Evolutionary conservation across 2,113 vertebrate genomes (phyloP), one percentile per base, ranked within the genome.

Genomic region (Otolemur garnettii): DNA sequence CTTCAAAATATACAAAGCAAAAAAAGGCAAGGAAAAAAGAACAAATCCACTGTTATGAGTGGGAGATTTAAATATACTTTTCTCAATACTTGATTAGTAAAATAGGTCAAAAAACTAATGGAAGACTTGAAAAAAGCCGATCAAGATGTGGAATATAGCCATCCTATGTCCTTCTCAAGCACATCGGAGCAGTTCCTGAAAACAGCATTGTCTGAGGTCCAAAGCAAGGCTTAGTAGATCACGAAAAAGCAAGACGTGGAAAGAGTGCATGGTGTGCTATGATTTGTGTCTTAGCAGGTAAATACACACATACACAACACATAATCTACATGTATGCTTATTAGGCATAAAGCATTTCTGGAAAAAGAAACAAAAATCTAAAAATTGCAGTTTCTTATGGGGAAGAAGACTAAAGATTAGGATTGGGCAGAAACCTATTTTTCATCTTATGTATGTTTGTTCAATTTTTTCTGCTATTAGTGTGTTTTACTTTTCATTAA

Each of bases 401-500:
- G 42, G 38, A 57, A 93, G 45, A 91, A 21, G 38, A 62, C 15
- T 72, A 38, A 21, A 4, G 21, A 3, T 88, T 91, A 88, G 13
- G 53, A 42, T 15, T 80, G 9, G 64, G 62, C 35, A 87, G 84
- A 96, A 21, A 72, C 12, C 62, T 91, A 30, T 11, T 87, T 93
- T n/a, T 60, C 24, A 90, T 59, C 69, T 45, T 38, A 28, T 24
- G 59, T n/a, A 18, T 68, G 9, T 66, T 33, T 74, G 59, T 80
- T 78, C 7, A 33, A 3, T 24, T 78, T 62, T 95, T 95, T 85
- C 35, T 64, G 14, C 42, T 42, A 59, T 92, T 33, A 59, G 1
- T 75, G 15, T 91, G 17, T 75, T 28, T 96, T 38, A 71, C 21
- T 88, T 92, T 83, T 87, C 66, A 60, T 71, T 95, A 69, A 82